Evolutionary conservation across 2,113 vertebrate species (phyloP), one percentile per base, ranked within the genome.

Genomic region (Cisticola juncidis): DNA sequence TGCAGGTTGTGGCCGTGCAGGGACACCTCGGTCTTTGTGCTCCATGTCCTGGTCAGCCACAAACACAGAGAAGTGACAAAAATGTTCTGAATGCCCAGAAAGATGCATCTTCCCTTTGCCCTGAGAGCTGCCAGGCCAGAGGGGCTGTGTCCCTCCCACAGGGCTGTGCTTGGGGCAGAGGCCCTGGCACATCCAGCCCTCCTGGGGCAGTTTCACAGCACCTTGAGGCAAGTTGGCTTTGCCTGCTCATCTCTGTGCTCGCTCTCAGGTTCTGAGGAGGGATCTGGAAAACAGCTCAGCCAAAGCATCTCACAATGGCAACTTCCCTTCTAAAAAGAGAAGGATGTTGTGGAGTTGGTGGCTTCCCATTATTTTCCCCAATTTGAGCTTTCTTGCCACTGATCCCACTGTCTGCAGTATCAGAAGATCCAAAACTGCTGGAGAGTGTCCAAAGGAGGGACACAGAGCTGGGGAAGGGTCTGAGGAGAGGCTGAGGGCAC

Each of bases 291-390:
- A 57, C 26, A 40, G 28, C 58, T 92, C 78, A 54, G 70, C 62
- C 84, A 28, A 38, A 64, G 54, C 6, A 0, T 22, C 79, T 73
- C 10, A 6, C 36, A 22, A 8, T 26, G 74, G 84, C 87, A 85
- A 36, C 85, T 95, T 95, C 87, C 94, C 38, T 76, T 79, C 71
- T 72, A 44, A 85, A 82, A 85, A 45, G 91, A 95, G 95, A 90
- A 94, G 93, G 94, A 90, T 91, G 81, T 86, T 88, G 90, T 14
- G 87, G 93, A 82, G 24, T 86, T 69, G 23, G 90, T 66, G 87
- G 87, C 90, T 95, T 91, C 87, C 85, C 95, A 93, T 86, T 81
- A 56, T 92, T 93, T 76, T 66, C 73, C 87, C 90, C 74, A 80
- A 5, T 50, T 36, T 19, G 81, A 91, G 40, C 28, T 79, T 44